Percentiles rank a stretch among this genome's conserved stretches.
Conservation (phyloP, 2,888 invertebrate species). For the Agonopterix alstromeriana region DNA sequence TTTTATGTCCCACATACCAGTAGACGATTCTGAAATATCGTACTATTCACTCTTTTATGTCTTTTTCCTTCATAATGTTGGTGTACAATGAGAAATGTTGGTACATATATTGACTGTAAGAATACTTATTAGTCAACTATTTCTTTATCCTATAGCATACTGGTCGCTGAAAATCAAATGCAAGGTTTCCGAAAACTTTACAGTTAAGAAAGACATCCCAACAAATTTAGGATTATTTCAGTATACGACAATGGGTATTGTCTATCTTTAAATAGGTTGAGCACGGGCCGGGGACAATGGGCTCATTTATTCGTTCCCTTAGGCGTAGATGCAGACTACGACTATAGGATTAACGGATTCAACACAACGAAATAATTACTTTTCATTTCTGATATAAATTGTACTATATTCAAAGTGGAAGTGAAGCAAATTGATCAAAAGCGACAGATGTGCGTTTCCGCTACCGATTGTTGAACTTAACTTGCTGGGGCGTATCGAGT, state of each 20-base stretch:
- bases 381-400: constrained; percentile 16
- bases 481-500: neutral
- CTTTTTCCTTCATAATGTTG: constrained; percentile 13
- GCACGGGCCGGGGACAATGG: constrained; percentile 51
- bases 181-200: too few species aligned
- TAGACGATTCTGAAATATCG: constrained; percentile 35
- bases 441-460: neutral
- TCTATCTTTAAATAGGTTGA: constrained; percentile 61
- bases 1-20: constrained; percentile 43
- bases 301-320: constrained; percentile 64
- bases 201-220: constrained; percentile 12
- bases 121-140: too few species aligned
- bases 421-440: neutral
- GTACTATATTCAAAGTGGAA: neutral
- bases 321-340: constrained; percentile 55
- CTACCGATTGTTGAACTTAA: neutral
- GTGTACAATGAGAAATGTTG: constrained; percentile 1
- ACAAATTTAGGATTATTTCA: constrained; percentile 53
- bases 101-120: neutral
- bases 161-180: too few species aligned
- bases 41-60: constrained; percentile 35
- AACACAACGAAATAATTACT: constrained; percentile 53
- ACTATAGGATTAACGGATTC: constrained; percentile 42
- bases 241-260: constrained; percentile 59
- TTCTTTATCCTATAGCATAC: too few species aligned